Percentiles rank a stretch among this genome's conserved stretches.
These are phyloP conservation scores for Heptranchias perlo DNA, from an alignment of 2,113 vertebrate species.

Conservation along the genomic window DNA sequence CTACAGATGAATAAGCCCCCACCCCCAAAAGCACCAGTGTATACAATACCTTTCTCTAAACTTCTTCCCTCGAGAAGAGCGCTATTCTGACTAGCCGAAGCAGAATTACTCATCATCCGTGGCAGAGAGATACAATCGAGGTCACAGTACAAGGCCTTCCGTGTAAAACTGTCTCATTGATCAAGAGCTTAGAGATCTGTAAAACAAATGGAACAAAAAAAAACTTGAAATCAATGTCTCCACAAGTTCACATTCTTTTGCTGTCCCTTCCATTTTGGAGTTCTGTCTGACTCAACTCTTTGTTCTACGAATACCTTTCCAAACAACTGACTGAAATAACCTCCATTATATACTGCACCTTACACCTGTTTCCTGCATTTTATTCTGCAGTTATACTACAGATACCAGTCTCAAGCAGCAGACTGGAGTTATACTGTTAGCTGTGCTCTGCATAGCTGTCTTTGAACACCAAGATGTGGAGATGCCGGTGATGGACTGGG, in stretches of 20 bases:
- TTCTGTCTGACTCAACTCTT: neutral
- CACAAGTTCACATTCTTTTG: neutral
- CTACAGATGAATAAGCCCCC: neutral
- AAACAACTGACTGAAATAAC: neutral
- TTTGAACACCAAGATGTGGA: no score
- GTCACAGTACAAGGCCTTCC: constrained; percentile 16
- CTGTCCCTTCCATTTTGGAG: neutral
- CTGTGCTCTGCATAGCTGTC: neutral
- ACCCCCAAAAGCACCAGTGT: neutral
- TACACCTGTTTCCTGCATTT: neutral
- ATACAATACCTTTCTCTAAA: constrained; percentile 34
- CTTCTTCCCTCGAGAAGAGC: constrained; percentile 24
- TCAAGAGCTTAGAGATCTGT: neutral
- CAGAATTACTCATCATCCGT: constrained; percentile 20
- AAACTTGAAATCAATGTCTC: neutral
- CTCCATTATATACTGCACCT: neutral
- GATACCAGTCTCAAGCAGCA: neutral
- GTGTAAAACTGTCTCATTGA: neutral
- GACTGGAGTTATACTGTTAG: neutral
- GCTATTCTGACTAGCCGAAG: neutral
- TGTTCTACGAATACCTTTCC: neutral
- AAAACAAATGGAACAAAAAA: neutral
- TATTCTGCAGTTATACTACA: neutral
- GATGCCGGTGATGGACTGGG: no score
- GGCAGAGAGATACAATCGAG: neutral